Percentiles rank a stretch among this genome's conserved stretches.
Evolutionary conservation across 1,140 invertebrate species (phyloP).

Genomic region (Bombus confusus): DNA sequence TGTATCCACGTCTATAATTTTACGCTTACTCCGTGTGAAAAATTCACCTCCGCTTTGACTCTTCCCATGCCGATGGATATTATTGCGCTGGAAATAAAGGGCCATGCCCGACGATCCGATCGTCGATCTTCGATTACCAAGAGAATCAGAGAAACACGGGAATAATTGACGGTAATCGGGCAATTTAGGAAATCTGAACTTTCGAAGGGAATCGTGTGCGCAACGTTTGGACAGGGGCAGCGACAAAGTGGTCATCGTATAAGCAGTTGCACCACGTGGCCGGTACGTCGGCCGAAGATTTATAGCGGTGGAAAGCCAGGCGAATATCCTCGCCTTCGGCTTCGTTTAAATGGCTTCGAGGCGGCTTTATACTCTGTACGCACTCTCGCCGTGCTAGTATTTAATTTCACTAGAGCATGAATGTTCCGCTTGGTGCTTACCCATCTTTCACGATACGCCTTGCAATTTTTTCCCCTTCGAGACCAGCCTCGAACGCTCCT

Average conservation of each 20-base stretch:
- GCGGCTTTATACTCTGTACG: slow-evolving; percentile 20
- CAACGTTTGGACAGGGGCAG: not conserved
- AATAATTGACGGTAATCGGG: not conserved
- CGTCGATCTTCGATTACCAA: not conserved
- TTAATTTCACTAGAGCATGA: slow-evolving; percentile 76
- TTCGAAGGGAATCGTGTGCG: not conserved
- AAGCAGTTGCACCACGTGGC: slow-evolving; percentile 32
- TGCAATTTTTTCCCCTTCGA: slow-evolving; percentile 56
- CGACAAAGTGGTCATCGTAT: slow-evolving; percentile 42
- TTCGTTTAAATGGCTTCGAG: slow-evolving; percentile 60
- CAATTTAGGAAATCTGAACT: not conserved
- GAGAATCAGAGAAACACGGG: too few species aligned
- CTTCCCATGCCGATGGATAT: not conserved
- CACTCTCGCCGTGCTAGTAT: slow-evolving; percentile 60
- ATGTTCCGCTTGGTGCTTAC: slow-evolving; percentile 71
- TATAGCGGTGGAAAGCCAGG: slow-evolving; percentile 46
- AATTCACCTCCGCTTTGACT: too few species aligned
- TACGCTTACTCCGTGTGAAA: too few species aligned
- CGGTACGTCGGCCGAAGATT: slow-evolving; percentile 47
- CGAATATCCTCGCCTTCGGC: slow-evolving; percentile 50
- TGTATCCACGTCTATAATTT: too few species aligned
- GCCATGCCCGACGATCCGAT: not conserved
- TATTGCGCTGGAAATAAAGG: accelerated
- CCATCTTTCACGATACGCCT: slow-evolving; percentile 70
- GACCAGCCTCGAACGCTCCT: slow-evolving; percentile 49